Evolutionary conservation across 2,797 vertebrate genomes (phyloP).

Genomic region (Nannoperca obscura): DNA sequence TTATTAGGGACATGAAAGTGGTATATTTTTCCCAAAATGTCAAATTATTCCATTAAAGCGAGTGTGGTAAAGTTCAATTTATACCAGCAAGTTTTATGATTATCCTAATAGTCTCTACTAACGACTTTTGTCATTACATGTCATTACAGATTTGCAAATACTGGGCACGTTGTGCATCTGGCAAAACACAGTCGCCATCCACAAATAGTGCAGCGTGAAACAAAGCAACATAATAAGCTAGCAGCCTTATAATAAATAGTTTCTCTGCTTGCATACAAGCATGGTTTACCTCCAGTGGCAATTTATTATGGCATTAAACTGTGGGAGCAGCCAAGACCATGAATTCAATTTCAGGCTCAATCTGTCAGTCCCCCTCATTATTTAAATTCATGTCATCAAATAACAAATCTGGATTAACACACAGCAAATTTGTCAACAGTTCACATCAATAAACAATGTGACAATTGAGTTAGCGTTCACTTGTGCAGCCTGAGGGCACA

Average conservation of each 20-base stretch:
- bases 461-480: conserved; percentile 34
- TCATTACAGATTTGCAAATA: conserved; percentile 5
- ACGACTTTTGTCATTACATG: background rate
- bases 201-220: conserved; percentile 11
- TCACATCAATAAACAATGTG: conserved; percentile 63
- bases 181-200: background rate
- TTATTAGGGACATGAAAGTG: background rate
- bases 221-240: conserved; percentile 1
- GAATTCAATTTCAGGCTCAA: conserved; percentile 58
- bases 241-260: conserved; percentile 40
- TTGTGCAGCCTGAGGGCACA: conserved; percentile 19
- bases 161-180: background rate
- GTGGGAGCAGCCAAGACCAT: conserved; percentile 29
- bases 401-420: conserved; percentile 73
- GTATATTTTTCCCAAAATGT: background rate
- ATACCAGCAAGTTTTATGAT: background rate
- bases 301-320: conserved; percentile 56
- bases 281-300: conserved; percentile 44
- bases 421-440: conserved; percentile 63
- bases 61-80: background rate
- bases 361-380: conserved; percentile 63
- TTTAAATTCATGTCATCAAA: conserved; percentile 70
- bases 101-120: background rate
- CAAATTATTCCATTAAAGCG: background rate
- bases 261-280: conserved; percentile 40